These are phyloP conservation scores for Thymallus thymallus DNA, from an alignment of 2,113 vertebrate species.

Conservation along the genomic window DNA sequence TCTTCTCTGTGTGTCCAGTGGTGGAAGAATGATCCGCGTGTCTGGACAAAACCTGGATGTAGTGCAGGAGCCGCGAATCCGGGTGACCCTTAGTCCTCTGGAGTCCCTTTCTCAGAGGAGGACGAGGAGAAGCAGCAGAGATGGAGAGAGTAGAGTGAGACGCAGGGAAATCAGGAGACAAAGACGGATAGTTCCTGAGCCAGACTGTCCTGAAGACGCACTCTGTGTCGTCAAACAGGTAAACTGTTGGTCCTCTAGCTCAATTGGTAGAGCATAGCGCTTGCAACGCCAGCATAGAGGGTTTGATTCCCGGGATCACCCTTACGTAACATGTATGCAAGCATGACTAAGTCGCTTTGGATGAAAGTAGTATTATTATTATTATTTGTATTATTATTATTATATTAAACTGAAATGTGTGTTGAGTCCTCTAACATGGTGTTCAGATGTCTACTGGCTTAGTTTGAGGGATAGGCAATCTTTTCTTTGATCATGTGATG, in stretches of 20 bases:
- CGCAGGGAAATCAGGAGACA: slow-evolving; percentile 51
- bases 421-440: no score
- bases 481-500: background rate
- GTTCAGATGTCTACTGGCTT: no score
- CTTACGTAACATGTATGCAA: no score
- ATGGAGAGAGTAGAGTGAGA: slow-evolving; percentile 16
- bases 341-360: no score
- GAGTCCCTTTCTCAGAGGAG: slow-evolving; percentile 60
- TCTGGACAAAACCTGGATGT: slow-evolving; percentile 90
- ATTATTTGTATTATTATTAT: no score
- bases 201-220: slow-evolving; percentile 68
- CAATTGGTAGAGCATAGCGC: no score
- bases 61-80: slow-evolving; percentile 87
- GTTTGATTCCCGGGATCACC: no score
- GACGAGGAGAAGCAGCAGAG: slow-evolving; percentile 20
- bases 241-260: slow-evolving; percentile 16
- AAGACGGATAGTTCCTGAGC: slow-evolving; percentile 70
- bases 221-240: slow-evolving; percentile 80
- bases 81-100: slow-evolving; percentile 79
- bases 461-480: background rate
- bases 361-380: no score
- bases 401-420: no score
- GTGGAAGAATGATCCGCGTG: slow-evolving; percentile 85
- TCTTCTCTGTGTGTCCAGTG: slow-evolving; percentile 67
- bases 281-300: no score